phyloP scores from a whole-genome alignment of 2,797 vertebrate species.

The Megaceryle alcyon region DNA sequence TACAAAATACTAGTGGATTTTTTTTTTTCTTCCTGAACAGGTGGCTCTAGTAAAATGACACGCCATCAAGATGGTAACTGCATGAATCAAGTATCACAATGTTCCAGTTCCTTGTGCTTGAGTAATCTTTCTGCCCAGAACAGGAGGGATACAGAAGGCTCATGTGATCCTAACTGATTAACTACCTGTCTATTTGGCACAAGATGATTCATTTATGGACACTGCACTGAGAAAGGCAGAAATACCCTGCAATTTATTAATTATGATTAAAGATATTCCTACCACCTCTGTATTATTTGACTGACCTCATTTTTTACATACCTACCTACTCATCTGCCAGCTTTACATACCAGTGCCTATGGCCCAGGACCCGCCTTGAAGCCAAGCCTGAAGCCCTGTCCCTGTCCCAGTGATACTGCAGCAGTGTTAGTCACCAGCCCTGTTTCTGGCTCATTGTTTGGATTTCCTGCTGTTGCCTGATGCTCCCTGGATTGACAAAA shows the following conservation, averaged over 20 bases:
- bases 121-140: neutral
- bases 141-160: neutral
- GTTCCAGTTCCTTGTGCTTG: neutral
- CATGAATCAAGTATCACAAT: neutral
- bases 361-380: neutral
- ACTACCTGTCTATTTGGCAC: neutral
- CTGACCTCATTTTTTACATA: neutral
- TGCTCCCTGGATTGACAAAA: neutral
- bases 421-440: neutral
- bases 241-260: neutral
- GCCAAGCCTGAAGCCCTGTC: accelerated
- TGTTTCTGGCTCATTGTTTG: neutral
- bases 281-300: neutral
- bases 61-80: neutral
- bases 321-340: neutral
- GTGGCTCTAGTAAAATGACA: slow-evolving; percentile 10
- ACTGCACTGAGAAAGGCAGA: neutral
- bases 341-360: neutral
- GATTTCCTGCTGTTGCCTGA: neutral
- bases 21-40: neutral
- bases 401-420: neutral
- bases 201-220: neutral
- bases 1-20: neutral
- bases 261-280: neutral
- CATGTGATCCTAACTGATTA: neutral